Evolutionary conservation across 2,113 vertebrate species (phyloP).

Genomic region (Phrynosoma blainvillii): DNA sequence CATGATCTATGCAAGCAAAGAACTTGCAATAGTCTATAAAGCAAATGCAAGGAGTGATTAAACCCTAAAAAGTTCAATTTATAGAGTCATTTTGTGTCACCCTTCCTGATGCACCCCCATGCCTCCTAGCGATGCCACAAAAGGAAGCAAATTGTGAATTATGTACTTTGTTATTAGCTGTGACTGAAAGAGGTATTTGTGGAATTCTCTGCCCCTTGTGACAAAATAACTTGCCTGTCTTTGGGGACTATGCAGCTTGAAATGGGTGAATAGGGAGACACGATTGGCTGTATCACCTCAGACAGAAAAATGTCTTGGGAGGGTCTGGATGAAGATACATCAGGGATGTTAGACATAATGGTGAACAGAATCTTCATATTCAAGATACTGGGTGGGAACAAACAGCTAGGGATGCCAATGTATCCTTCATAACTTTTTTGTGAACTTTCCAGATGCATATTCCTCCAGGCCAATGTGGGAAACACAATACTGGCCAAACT

Average conservation of each 20-base stretch:
- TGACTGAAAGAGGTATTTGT: neutral
- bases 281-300: neutral
- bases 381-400: neutral
- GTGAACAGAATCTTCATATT: neutral
- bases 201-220: neutral
- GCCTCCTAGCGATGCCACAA: too few species aligned
- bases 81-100: too few species aligned
- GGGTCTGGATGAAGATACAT: neutral
- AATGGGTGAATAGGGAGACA: too few species aligned
- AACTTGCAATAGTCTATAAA: too few species aligned
- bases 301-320: neutral
- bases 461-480: neutral
- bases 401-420: neutral
- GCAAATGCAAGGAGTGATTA: too few species aligned
- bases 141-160: too few species aligned
- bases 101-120: too few species aligned
- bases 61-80: too few species aligned
- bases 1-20: too few species aligned
- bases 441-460: neutral
- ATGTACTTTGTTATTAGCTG: neutral
- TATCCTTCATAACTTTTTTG: neutral
- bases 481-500: neutral
- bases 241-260: too few species aligned
- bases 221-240: neutral
- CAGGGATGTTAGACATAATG: neutral